Conservation (phyloP, 2,797 vertebrate genomes). For the Microctenopoma stevenorrisi region DNA sequence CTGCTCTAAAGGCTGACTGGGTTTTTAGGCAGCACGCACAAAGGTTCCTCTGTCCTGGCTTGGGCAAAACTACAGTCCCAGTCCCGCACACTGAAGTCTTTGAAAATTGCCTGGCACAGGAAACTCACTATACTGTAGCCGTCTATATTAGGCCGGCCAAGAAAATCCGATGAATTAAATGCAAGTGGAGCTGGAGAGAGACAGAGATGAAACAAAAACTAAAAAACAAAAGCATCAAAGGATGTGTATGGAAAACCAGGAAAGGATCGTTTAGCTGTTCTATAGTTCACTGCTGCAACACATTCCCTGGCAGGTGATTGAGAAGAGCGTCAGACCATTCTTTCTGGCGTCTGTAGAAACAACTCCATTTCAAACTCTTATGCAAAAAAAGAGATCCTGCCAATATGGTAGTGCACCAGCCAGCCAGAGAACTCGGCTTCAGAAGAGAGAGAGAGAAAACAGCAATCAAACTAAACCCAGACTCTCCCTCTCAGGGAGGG, state of each 20-base stretch:
- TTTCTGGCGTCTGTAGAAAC: slow-evolving; percentile 10
- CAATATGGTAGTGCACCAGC: slow-evolving; percentile 19
- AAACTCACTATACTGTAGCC: slow-evolving; percentile 53
- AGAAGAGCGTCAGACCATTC: slow-evolving; percentile 12
- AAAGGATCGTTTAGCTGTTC: slow-evolving; percentile 1
- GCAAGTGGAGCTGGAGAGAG: slow-evolving; percentile 42
- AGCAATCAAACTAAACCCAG: slow-evolving; percentile 17
- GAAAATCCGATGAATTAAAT: slow-evolving; percentile 71
- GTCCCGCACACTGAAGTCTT: slow-evolving; percentile 80
- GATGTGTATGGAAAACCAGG: slow-evolving; percentile 3
- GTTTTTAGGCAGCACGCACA: slow-evolving; percentile 74
- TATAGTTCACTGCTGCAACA: slow-evolving; percentile 25
- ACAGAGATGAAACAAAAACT: slow-evolving; percentile 33
- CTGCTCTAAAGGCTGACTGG: slow-evolving; percentile 63
- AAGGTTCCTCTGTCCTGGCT: slow-evolving; percentile 79
- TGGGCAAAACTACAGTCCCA: slow-evolving; percentile 67
- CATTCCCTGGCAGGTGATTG: slow-evolving; percentile 28
- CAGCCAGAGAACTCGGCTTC: slow-evolving; percentile 19
- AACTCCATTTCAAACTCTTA: slow-evolving; percentile 25
- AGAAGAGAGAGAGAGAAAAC: slow-evolving; percentile 2
- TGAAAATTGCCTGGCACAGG: slow-evolving; percentile 77
- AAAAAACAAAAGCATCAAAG: slow-evolving; percentile 29
- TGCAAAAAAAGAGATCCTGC: slow-evolving; percentile 15
- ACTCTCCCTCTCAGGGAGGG: slow-evolving; percentile 38
- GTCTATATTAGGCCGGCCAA: slow-evolving; percentile 57